Evolutionary conservation across 2,888 invertebrate species (phyloP).

Genomic region (Lasioglossum calceatum): DNA sequence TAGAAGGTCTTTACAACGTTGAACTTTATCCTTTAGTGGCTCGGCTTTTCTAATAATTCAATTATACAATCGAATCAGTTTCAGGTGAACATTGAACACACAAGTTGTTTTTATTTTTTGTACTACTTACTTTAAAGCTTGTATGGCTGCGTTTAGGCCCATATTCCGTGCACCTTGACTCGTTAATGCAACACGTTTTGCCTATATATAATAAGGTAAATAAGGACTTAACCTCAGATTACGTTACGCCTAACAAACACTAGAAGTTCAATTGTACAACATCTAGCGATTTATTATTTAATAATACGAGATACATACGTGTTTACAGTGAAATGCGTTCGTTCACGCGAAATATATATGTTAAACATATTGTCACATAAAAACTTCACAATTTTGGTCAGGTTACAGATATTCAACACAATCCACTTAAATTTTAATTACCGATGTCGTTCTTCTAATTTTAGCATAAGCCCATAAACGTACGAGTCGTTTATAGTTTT

Average conservation of each 20-base stretch:
- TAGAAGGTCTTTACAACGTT: slow-evolving; percentile 87
- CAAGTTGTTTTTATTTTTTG: background rate
- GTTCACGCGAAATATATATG: slow-evolving; percentile 11
- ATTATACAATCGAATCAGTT: background rate
- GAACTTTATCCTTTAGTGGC: slow-evolving; percentile 89
- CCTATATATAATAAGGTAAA: slow-evolving; percentile 60
- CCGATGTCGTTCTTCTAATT: background rate
- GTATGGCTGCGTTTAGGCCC: slow-evolving; percentile 91
- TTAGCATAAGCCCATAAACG: background rate
- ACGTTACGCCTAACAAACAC: background rate
- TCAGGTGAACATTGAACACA: background rate
- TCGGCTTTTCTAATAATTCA: slow-evolving; percentile 88
- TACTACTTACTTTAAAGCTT: slow-evolving; percentile 89
- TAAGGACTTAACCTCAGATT: background rate
- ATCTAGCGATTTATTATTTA: background rate
- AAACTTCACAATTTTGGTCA: slow-evolving; percentile 11
- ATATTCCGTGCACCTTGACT: slow-evolving; percentile 84
- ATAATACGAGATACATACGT: slow-evolving; percentile 19
- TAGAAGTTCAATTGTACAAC: background rate
- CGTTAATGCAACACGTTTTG: slow-evolving; percentile 49
- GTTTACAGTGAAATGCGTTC: background rate
- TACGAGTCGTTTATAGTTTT: background rate
- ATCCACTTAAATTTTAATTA: slow-evolving; percentile 12
- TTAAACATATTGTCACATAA: background rate
- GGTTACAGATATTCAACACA: background rate